A percentile compares a stretch with the other conserved stretches of the same genome.
Evolutionary conservation across 2,888 invertebrate genomes (phyloP).

Genomic region (Pristionchus japonicus): DNA sequence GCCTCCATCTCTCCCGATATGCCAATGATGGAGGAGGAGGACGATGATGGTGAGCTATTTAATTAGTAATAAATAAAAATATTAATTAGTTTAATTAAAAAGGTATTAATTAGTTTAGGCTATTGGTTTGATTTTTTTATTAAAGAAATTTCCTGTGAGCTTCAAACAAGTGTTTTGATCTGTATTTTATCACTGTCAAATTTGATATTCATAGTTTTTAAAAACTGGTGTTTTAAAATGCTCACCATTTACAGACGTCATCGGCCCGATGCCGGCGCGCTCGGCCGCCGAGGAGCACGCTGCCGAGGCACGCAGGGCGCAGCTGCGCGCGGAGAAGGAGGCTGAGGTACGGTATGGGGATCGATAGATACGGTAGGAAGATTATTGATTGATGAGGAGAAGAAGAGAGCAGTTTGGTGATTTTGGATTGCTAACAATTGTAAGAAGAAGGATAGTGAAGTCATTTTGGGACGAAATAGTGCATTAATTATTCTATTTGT

Average conservation of each 20-base stretch:
- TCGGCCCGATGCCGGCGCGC: constrained; percentile 40
- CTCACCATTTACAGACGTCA: neutral
- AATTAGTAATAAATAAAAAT: neutral
- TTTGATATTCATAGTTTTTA: neutral
- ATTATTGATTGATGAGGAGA: neutral
- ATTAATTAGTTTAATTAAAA: no score
- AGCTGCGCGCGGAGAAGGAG: constrained; percentile 8
- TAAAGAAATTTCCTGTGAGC: no score
- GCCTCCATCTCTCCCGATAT: no score
- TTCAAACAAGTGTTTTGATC: no score
- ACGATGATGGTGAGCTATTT: neutral
- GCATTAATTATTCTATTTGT: neutral
- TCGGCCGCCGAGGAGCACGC: neutral
- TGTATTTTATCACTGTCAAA: no score
- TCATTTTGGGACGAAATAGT: neutral
- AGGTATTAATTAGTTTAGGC: no score
- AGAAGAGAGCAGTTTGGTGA: no score
- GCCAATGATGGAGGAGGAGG: constrained; percentile 26
- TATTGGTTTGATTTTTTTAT: no score
- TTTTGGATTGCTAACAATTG: no score
- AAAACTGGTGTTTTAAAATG: no score
- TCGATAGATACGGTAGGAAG: neutral
- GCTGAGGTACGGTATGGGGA: constrained; percentile 1
- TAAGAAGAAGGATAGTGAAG: no score
- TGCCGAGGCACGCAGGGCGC: neutral